Conservation (phyloP, 1,140 invertebrate genomes). For the Eupeodes corollae region DNA sequence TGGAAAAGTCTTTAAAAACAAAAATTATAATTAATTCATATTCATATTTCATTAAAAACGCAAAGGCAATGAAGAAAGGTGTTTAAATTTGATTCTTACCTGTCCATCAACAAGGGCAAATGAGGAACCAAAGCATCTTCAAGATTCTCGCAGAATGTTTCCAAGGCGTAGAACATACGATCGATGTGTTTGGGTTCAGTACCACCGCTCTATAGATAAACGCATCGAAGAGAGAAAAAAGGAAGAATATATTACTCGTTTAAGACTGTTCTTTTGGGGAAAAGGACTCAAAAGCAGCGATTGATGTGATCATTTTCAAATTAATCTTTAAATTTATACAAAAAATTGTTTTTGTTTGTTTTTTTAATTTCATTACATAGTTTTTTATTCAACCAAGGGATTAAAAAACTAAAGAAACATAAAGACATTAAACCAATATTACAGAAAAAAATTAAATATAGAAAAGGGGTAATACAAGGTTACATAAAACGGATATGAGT, state of each 20-base stretch:
- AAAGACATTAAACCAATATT: too few relatives aligned
- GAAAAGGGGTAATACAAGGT: too few relatives aligned
- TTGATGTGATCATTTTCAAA: too few relatives aligned
- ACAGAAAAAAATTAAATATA: too few relatives aligned
- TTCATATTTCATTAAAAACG: constrained; percentile 2
- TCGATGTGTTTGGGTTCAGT: constrained; percentile 51
- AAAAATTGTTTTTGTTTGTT: too few relatives aligned
- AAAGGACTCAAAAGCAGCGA: too few relatives aligned
- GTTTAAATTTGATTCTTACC: constrained; percentile 14
- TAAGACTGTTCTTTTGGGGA: neutral
- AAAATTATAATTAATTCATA: neutral
- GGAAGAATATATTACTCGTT: too few relatives aligned
- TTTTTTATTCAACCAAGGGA: too few relatives aligned
- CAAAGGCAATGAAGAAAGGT: neutral
- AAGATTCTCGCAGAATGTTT: constrained; percentile 70
- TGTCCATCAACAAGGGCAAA: constrained; percentile 58
- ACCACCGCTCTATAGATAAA: constrained; percentile 36
- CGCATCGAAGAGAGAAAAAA: neutral
- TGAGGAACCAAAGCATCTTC: constrained; percentile 59
- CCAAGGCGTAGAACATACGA: constrained; percentile 70
- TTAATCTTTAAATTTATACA: too few relatives aligned
- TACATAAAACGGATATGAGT: too few relatives aligned
- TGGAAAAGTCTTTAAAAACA: constrained; percentile 41
- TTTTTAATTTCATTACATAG: too few relatives aligned
- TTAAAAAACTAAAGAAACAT: too few relatives aligned